Percentiles rank a stretch among this genome's conserved stretches.
Evolutionary conservation across 2,888 invertebrate species (phyloP).

Genomic region (Meandrusa payeni): DNA sequence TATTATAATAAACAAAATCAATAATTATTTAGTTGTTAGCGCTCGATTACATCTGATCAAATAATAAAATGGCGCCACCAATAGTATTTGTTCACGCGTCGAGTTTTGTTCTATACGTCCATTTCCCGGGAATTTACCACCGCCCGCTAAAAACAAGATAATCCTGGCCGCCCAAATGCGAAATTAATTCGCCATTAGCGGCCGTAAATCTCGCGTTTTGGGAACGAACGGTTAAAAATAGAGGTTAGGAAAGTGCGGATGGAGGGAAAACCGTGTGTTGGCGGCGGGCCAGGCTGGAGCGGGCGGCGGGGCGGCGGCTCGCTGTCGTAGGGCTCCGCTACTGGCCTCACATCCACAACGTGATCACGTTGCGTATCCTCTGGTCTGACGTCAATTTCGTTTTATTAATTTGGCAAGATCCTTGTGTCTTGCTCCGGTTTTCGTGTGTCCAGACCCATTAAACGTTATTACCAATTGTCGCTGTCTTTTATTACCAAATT

Average conservation of each 20-base stretch:
- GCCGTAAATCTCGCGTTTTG: constrained; percentile 47
- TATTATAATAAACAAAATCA: too few species aligned
- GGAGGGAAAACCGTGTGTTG: constrained; percentile 48
- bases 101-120: not conserved
- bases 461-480: too few species aligned
- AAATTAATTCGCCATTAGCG: constrained; percentile 52
- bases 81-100: not conserved
- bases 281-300: constrained; percentile 45
- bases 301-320: constrained; percentile 7
- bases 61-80: not conserved
- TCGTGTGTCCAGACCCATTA: too few species aligned
- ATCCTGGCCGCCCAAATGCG: constrained; percentile 12
- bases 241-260: constrained; percentile 41
- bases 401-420: too few species aligned
- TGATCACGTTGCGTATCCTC: constrained; percentile 1
- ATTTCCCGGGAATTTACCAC: constrained; percentile 8
- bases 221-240: constrained; percentile 43
- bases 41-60: too few species aligned
- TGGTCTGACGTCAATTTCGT: too few species aligned
- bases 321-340: too few species aligned
- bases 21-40: too few species aligned
- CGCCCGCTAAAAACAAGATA: constrained; percentile 14
- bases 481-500: too few species aligned
- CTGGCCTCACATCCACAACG: too few species aligned
- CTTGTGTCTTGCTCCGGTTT: too few species aligned